Evolutionary conservation across 2,888 invertebrate genomes (phyloP), one percentile per base, ranked within the genome.

Genomic region (Tridacna gigas): DNA sequence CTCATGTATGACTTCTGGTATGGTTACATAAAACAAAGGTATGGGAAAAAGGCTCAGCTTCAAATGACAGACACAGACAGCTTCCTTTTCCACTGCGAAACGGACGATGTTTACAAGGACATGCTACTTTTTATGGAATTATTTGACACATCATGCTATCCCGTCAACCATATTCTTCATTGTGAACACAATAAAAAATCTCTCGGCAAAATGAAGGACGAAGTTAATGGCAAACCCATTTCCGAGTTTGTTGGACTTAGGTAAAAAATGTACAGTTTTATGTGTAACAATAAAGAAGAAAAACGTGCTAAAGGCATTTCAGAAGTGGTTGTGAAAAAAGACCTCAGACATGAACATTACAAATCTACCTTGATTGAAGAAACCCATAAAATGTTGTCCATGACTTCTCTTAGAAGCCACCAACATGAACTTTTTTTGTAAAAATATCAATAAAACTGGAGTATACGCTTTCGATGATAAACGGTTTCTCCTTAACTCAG

Each of bases 1-100:
- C 84, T 92, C 28, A 93, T 95, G 90, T 95, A 95, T 83, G 92
- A 94, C 69, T 95, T 95, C 73, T 82, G 88, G 77, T 95, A 94
- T 78, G 89, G 92, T 78, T 73, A 82, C 28, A 73, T 86, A 18
- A 84, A 86, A 56, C 0, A 11, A 5, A 77, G 77, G 60, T 86
- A 84, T 48, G 80, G 69, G 51, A 7, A 74, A 4, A 78, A 48
- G 1, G 75, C 75, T 20, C 74, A 78, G 61, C 77, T 86, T 13
- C 77, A 80, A n/a, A 80, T 92, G 66, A 86, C 84, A 12, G 88
- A 88, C 51, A 88, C 88, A 13, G 85, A 84, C 25, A 66, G 63
- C 20, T 37, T 86, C 37, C 56, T 80, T 22, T 86, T 81, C 60
- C 22, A 22, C 28, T 67, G 80, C 48, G 15, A 78, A 28, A 82